Base-by-base conservation (phyloP, 92 coral and sea anemone species). In the Palythoa grandiflora region DNA sequence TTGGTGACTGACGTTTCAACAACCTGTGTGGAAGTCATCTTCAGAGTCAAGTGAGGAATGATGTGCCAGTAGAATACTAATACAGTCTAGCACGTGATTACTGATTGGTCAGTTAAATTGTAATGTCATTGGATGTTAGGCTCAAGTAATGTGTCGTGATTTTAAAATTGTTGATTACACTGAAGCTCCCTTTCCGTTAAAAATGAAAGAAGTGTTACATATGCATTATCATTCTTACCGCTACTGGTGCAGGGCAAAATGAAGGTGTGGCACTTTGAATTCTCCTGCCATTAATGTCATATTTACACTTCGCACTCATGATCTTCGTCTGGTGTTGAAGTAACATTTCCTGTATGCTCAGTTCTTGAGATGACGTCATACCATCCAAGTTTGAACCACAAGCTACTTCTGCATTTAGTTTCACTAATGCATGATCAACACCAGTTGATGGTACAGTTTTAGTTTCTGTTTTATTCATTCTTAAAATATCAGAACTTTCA, bases 231-330 rank as follows among this genome's bases (percentile, higher is more conserved):
- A 44, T 38, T 38, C 79, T 83, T 47, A 91, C 94, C 92, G 81
- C 38, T 21, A 57, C 70, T 8, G 98, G 98, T 38, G 98, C 98
- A 52, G 98, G 96, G 36, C 98, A 95, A 88, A 95, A 95, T 44
- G 83, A 73, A 6, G 98, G 93, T n/a, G 70, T 87, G 28, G 77
- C 94, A 81, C 94, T 84, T 86, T 90, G 88, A 63, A 95, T 93
- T 55, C 93, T 88, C 12, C 98, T 89, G 0, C 98, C 98, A 88
- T 95, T 91, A 35, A 86, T 91, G 78, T 95, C 98, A 39, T 95
- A 95, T 83, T 93, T 90, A 79, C 86, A 77, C 63, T 89, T 93
- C 1, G 94, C 87, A 16, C 93, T 83, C 53, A 65, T 57, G 19
- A 94, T 77, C 75, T 92, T 93, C 76, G 81, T 86, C 86, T 95